Conservation (phyloP, 2,888 invertebrate genomes). For the Cryptops parisi region DNA sequence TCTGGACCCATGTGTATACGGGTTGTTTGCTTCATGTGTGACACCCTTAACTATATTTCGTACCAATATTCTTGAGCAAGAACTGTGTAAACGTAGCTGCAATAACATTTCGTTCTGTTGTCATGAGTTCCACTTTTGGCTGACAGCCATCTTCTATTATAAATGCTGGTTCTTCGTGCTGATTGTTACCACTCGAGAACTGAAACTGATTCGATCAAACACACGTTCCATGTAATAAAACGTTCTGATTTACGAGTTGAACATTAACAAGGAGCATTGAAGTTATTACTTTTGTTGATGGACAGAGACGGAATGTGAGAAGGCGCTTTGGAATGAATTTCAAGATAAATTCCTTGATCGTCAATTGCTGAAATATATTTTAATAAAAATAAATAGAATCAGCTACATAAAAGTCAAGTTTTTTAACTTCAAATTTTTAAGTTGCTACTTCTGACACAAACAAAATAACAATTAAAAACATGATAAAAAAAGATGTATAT, state of each 20-base stretch:
- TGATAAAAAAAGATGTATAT: neutral
- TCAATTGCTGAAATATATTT: slow-evolving; percentile 51
- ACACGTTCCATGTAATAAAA: too few relatives aligned
- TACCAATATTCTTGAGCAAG: slow-evolving; percentile 73
- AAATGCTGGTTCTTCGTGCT: slow-evolving; percentile 45
- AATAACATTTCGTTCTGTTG: slow-evolving; percentile 73
- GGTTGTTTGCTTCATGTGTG: too few relatives aligned
- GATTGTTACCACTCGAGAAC: slow-evolving; percentile 45
- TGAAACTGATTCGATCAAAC: slow-evolving; percentile 44
- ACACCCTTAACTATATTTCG: slow-evolving; percentile 4
- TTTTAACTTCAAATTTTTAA: too few relatives aligned
- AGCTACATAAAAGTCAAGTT: too few relatives aligned
- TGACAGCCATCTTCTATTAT: slow-evolving; percentile 84
- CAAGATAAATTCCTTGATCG: slow-evolving; percentile 80
- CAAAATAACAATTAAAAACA: neutral
- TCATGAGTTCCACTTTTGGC: slow-evolving; percentile 64
- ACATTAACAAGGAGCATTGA: too few relatives aligned
- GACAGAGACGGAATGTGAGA: slow-evolving; percentile 80
- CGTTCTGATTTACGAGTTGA: too few relatives aligned
- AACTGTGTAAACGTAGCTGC: slow-evolving; percentile 87
- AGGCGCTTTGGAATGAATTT: slow-evolving; percentile 85
- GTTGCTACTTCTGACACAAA: neutral
- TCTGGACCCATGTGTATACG: too few relatives aligned
- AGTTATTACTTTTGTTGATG: slow-evolving; percentile 69
- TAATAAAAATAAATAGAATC: too few relatives aligned